Percentiles rank a stretch among this genome's conserved stretches.
These are phyloP conservation scores for Phortica magna DNA, from an alignment of 2,888 invertebrate species.

Conservation along the genomic window DNA sequence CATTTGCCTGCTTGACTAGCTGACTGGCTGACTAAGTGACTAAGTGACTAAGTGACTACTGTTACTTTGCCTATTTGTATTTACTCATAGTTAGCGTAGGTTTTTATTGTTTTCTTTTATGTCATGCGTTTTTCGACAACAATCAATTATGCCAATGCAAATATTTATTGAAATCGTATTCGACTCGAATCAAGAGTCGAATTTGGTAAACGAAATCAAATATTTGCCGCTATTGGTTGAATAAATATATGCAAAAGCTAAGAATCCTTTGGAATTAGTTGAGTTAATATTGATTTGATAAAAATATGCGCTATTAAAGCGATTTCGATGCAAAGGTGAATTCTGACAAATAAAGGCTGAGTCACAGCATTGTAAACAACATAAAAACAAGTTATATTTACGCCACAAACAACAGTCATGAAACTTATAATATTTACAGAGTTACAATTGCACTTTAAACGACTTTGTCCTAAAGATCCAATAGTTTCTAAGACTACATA, in stretches of 20 bases:
- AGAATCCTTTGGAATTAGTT: conserved; percentile 1
- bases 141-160: conserved; percentile 18
- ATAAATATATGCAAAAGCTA: background rate
- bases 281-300: background rate
- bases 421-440: no score
- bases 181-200: background rate
- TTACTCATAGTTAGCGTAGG: conserved; percentile 12
- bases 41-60: background rate
- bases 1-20: background rate
- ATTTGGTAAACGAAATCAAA: background rate
- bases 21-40: background rate
- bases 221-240: background rate
- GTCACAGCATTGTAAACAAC: background rate
- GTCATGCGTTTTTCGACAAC: conserved; percentile 7
- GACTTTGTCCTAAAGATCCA: no score
- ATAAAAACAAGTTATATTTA: no score
- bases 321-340: background rate
- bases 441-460: no score
- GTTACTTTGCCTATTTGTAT: conserved; percentile 16
- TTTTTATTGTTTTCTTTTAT: background rate
- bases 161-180: conserved; percentile 9
- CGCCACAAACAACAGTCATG: no score
- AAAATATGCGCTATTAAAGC: background rate
- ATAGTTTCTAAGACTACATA: no score
- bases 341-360: background rate